Evolutionary conservation across 2,888 invertebrate species (phyloP).

Genomic region (Acanthosepion lycidas): DNA sequence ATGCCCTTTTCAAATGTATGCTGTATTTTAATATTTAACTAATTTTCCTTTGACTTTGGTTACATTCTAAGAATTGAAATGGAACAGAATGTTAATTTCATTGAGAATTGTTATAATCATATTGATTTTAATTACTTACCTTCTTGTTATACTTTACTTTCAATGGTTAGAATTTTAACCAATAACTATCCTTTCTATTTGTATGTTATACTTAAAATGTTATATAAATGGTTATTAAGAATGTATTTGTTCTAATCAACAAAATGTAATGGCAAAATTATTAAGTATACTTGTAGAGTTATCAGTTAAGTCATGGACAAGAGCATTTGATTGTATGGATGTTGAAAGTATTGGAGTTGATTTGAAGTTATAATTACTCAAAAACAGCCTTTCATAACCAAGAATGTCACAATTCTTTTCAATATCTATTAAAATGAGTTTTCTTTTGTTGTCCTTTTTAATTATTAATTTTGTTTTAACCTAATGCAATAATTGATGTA

Average conservation of each 20-base stretch:
- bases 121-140: too few relatives aligned
- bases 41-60: too few relatives aligned
- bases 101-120: too few relatives aligned
- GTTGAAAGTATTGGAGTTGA: not conserved
- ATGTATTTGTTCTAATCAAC: not conserved
- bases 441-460: not conserved
- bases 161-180: too few relatives aligned
- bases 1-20: too few relatives aligned
- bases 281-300: not conserved
- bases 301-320: not conserved
- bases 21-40: too few relatives aligned
- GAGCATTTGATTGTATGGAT: not conserved
- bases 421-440: not conserved
- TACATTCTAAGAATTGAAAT: too few relatives aligned
- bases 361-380: not conserved
- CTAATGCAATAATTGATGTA: not conserved
- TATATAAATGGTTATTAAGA: too few relatives aligned
- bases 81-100: too few relatives aligned
- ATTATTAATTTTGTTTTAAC: not conserved
- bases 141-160: too few relatives aligned
- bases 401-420: not conserved
- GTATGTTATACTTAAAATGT: too few relatives aligned
- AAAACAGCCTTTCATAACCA: not conserved
- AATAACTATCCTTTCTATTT: too few relatives aligned
- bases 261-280: not conserved